These are phyloP conservation scores for Phaenicophaeus curvirostris DNA, from an alignment of 2,797 vertebrate genomes.

Conservation along the genomic window DNA sequence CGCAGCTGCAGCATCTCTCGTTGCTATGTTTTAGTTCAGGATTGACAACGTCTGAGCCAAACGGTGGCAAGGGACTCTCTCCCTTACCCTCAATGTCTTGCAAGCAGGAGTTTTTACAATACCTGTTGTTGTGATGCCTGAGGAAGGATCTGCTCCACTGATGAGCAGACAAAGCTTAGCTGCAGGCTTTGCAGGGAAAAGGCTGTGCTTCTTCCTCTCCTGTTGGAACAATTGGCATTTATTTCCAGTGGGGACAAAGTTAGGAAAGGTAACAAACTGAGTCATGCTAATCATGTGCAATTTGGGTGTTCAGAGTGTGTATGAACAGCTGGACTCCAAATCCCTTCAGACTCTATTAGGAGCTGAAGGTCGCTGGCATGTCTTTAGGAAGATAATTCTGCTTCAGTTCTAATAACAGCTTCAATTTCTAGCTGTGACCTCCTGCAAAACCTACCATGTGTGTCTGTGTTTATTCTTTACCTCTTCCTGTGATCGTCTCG, in stretches of 20 bases:
- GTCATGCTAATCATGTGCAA: not conserved
- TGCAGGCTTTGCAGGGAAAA: no score
- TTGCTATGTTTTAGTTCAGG: not conserved
- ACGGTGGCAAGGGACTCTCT: not conserved
- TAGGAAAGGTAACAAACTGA: not conserved
- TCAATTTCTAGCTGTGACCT: not conserved
- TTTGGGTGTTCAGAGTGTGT: not conserved
- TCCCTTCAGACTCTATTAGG: not conserved
- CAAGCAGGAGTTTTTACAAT: not conserved
- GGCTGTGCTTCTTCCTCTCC: not conserved
- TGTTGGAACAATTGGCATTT: not conserved
- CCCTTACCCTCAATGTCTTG: not conserved
- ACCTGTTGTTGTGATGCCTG: not conserved
- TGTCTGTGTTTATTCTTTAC: not conserved
- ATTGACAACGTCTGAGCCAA: not conserved
- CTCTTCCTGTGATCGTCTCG: not conserved
- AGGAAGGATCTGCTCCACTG: not conserved
- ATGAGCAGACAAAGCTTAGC: no score
- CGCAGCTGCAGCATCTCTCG: not conserved
- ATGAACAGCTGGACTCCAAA: not conserved
- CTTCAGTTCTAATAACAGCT: not conserved
- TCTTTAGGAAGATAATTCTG: not conserved
- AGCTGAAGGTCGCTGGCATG: not conserved
- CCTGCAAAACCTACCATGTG: rapidly evolving
- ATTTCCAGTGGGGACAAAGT: not conserved